Evolutionary conservation across 2,113 vertebrate species (phyloP), one percentile per base, ranked within the genome.

Genomic region (Xenopus laevis): DNA sequence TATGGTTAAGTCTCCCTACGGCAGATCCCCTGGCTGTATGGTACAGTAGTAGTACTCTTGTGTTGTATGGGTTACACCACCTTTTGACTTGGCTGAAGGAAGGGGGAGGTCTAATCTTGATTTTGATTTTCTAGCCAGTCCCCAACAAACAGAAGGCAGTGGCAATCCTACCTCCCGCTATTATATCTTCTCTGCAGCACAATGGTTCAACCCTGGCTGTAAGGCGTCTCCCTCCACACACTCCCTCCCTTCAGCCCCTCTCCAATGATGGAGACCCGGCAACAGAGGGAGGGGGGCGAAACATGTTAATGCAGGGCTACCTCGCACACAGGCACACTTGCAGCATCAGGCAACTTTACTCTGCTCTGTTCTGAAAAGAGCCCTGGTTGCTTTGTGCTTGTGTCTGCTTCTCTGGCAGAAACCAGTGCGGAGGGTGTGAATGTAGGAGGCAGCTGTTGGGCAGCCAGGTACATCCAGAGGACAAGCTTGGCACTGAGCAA

Each of bases 191-290:
- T 33, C 78, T 73, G 66, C 80, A 71, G 60, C 80, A 78, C 68
- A 80, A 78, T 92, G 90, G 92, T 91, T 91, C 85, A 85, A 86
- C 85, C 89, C 87, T 79, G 84, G 82, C 87, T 92, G 83, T 84
- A 84, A 70, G 53, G 40, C 65, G 79, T 83, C 64, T 62, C 86
- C 89, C 78, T 87, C 86, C 86, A 87, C 89, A 84, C 79, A 78
- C 77, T 79, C 79, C 71, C 79, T 79, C 83, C 17, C 16, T n/a
- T n/a, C 15, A n/a, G 15, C 79, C 71, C 80, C 82, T 83, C 86
- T 86, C 80, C 82, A 86, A 80, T 80, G 88, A 87, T 87, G 86
- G 87, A 88, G 85, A 85, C 74, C 20, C 47, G 72, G 84, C 52
- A 21, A 64, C 64, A 67, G 52, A 59, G 61, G 46, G 33, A 44